phyloP scores from a whole-genome alignment of 2,797 vertebrate species.

The Pteronotus mesoamericanus region DNA sequence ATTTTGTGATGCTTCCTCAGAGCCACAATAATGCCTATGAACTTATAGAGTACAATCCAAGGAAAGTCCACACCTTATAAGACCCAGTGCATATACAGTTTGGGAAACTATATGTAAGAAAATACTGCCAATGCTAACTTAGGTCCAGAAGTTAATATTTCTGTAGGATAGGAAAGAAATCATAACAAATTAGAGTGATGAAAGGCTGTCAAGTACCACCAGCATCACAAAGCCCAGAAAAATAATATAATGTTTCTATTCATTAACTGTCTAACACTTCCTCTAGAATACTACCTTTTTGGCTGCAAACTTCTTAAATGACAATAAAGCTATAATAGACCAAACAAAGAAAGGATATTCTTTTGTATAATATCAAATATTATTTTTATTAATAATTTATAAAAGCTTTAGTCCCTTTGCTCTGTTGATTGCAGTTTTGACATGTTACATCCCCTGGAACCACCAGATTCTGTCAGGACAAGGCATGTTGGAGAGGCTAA shows the following conservation, averaged over 20 bases:
- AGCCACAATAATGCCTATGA: background rate
- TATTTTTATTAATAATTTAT: background rate
- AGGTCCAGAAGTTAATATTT: background rate
- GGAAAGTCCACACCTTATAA: background rate
- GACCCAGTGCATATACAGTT: background rate
- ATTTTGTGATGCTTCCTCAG: background rate
- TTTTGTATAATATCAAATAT: background rate
- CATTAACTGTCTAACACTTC: background rate
- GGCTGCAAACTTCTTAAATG: background rate
- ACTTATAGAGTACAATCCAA: background rate
- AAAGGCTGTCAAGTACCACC: background rate
- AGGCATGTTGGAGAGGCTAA: background rate
- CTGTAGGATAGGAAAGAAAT: conserved; percentile 13
- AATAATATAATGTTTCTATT: background rate
- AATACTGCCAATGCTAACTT: background rate
- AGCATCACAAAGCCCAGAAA: background rate
- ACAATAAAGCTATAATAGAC: background rate
- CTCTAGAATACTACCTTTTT: background rate
- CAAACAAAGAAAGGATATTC: background rate
- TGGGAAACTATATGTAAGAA: background rate
- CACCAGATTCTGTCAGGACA: background rate
- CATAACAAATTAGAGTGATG: background rate
- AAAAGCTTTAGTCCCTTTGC: background rate
- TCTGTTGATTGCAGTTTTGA: background rate
- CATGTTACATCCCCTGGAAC: background rate